Conservation (phyloP, 2,888 invertebrate genomes). For the Drosophila setosimentum region DNA sequence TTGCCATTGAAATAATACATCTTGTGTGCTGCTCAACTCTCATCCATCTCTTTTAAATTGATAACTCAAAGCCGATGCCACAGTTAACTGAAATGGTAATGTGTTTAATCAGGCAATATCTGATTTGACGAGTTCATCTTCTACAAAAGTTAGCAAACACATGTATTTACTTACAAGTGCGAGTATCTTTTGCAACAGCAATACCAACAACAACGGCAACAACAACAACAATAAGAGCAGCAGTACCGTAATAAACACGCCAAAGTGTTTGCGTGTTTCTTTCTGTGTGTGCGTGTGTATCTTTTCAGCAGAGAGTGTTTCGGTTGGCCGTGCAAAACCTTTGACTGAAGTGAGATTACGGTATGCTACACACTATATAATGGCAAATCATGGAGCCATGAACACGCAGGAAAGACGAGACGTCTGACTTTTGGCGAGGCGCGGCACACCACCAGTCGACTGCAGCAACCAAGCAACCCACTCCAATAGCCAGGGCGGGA, state of each 20-base stretch:
- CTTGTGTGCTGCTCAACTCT: not conserved
- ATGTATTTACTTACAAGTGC: slow-evolving; percentile 20
- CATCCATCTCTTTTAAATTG: not conserved
- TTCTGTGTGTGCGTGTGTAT: slow-evolving; percentile 11
- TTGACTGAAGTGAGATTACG: slow-evolving; percentile 80
- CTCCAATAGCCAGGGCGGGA: not conserved
- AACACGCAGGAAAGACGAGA: slow-evolving; percentile 26
- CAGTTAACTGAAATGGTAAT: slow-evolving; percentile 16
- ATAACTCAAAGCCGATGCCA: not conserved
- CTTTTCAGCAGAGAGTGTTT: slow-evolving; percentile 35
- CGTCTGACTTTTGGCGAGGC: slow-evolving; percentile 46
- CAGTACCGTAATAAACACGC: slow-evolving; percentile 70
- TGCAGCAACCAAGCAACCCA: slow-evolving; percentile 29
- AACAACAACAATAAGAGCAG: not conserved
- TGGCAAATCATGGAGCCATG: slow-evolving; percentile 65
- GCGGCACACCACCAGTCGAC: slow-evolving; percentile 47
- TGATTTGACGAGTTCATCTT: slow-evolving; percentile 51
- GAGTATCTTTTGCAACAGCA: slow-evolving; percentile 11
- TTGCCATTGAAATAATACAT: not conserved
- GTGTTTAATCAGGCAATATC: slow-evolving; percentile 48
- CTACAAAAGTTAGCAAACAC: slow-evolving; percentile 13
- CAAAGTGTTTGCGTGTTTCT: slow-evolving; percentile 59
- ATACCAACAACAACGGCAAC: not conserved
- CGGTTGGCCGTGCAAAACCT: slow-evolving; percentile 68
- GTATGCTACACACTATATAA: slow-evolving; percentile 72